phyloP scores from a whole-genome alignment of 2,797 vertebrate genomes.

The Danio albolineatus region DNA sequence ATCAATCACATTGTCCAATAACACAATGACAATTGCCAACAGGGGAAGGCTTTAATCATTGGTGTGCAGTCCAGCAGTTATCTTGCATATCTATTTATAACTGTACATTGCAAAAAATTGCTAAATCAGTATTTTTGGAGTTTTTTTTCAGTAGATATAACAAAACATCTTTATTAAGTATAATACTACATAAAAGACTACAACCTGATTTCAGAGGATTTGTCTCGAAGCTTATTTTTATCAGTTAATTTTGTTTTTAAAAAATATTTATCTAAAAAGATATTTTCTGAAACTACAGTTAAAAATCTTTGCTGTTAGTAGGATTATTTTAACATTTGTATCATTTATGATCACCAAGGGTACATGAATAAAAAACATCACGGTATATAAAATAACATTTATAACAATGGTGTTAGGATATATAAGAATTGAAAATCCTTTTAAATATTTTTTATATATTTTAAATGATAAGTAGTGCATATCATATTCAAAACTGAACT shows the following conservation, averaged over 20 bases:
- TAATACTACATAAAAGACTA: background rate
- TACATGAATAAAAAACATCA: too few relatives aligned
- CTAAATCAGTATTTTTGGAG: conserved; percentile 9
- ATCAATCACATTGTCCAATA: conserved; percentile 21
- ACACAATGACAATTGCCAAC: conserved; percentile 30
- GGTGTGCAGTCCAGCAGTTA: conserved; percentile 24
- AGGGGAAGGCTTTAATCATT: conserved; percentile 70
- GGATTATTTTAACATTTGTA: background rate
- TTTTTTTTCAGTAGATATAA: background rate
- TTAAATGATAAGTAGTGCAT: too few relatives aligned
- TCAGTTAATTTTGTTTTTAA: background rate
- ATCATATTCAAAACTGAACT: too few relatives aligned
- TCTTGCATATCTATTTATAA: background rate
- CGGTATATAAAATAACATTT: too few relatives aligned
- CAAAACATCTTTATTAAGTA: background rate
- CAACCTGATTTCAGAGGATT: background rate
- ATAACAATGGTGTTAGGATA: too few relatives aligned
- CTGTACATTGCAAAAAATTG: background rate
- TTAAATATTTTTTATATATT: too few relatives aligned
- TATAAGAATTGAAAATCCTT: too few relatives aligned
- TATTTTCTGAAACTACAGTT: background rate
- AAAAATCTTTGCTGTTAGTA: background rate
- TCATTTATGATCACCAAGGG: background rate
- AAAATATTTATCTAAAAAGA: too few relatives aligned
- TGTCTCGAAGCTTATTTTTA: background rate